Base-by-base conservation (phyloP, 2,113 vertebrate genomes). In the Puma concolor region DNA sequence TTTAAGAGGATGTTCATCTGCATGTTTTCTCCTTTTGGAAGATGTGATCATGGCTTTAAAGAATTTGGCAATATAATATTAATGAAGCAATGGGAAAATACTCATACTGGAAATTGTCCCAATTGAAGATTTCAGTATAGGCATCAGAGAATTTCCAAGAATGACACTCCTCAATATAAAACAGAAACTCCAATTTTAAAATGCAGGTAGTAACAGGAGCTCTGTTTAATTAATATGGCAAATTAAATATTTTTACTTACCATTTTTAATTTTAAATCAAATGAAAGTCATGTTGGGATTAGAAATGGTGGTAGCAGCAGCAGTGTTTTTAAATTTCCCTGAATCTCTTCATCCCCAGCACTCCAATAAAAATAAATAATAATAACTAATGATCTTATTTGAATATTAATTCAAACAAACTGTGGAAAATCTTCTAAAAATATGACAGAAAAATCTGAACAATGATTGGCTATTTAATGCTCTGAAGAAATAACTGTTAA, bases 201-300 rank as follows among this genome's bases (percentile, higher is more conserved):
- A 69, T 48, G 19, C 16, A 10, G 21, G 4, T 36, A 72, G 4
- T 72, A 1, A 0, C 29, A 94, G 36, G 36, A 69, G 48, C 66
- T 74, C 12, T 77, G 6, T 88, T 2, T 90, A 69, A 80, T 80
- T 89, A 94, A 57, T 89, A 60, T 52, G 81, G 5, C 19, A 92
- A 81, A 90, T 89, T 76, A 76, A n/a, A 72, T 67, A 27, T 95
- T 95, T 69, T 66, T 29, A 66, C 44, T 82, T 50, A 64, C 38
- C 93, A 33, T 69, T 84, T 83, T 91, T 57, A n/a, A 71, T 80
- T 88, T 67, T 71, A 88, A 96, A n/a, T 94, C 36, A 87, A 87
- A 38, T 12, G 12, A 14, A 92, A 81, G 21, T 81, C 11, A 11
- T 27, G 7, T 4, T 54, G 19, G 76, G 3, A 48, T 82, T 44